Base-by-base conservation (phyloP, 2,113 vertebrate genomes). In the Hippocampus zosterae region DNA sequence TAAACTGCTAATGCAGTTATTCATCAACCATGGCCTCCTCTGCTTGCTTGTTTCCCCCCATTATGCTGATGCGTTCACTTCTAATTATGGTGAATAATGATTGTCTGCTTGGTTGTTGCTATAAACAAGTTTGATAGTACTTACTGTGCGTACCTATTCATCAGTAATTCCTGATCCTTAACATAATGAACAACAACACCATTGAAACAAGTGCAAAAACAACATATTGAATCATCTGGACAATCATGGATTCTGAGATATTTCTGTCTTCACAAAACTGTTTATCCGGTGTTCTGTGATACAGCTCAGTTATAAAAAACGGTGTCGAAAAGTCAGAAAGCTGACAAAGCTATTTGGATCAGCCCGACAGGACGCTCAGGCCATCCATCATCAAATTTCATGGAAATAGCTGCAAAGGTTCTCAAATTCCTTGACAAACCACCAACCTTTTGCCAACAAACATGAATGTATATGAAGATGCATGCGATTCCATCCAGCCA, bases 1-100 rank as follows among this genome's bases (percentile, higher is more conserved):
- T 81, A 87, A 86, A 87, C 82, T 84, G 72, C 79, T 86, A 87
- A 89, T 87, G 74, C 50, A 62, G 81, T 81, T 80, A 88, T 86
- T 85, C 40, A 61, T 90, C 81, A 81, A 78, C 78, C 77, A 71
- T 77, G 79, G 72, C 67, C 78, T 83, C 73, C 48, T 41, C 33
- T 79, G 74, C 62, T 71, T 74, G 85, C 78, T 77, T 84, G 76
- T 85, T 86, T 86, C 74, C 76, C 77, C 13, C 77, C 74, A 85
- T 86, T 85, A 87, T 73, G 84, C 67, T 59, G 62, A 68, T 83
- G 75, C 76, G 80, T 87, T 84, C 83, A 70, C 48, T 72, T 73
- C 76, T 72, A 76, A 88, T 89, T 86, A 83, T 59, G 59, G 69
- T 69, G 77, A 84, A 81, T 81, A 80, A 83, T 78, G 81, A 82